Evolutionary conservation across 2,113 vertebrate species (phyloP), one percentile per base, ranked within the genome.

Genomic region (Bombycilla garrulus): DNA sequence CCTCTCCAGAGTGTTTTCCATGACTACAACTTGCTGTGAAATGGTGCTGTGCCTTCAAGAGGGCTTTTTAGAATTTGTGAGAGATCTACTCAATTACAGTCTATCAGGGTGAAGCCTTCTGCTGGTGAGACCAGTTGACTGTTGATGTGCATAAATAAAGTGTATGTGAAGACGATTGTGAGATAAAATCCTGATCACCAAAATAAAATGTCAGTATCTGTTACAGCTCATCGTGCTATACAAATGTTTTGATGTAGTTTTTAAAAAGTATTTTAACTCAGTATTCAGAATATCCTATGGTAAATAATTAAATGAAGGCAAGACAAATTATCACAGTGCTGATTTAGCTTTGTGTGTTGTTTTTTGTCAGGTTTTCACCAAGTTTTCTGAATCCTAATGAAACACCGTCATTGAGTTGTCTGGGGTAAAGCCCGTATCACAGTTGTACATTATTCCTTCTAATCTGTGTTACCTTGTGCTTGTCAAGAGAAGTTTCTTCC

Each of bases 401-500:
- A 45, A 57, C 1, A 0, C 31, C 86, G 26, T 78, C 73, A 71
- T 40, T 57, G 90, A 87, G 44, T 56, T 74, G 61, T 87, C 65
- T 74, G 3, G 2, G 5, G 56, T 58, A 62, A 70, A 90, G 28
- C 44, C 22, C 0, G 0, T 11, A 17, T 86, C 44, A 31, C 42
- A 47, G 42, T 51, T 81, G 47, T 47, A 42, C 9, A 3, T 87
- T 69, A 81, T 81, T 93, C 69, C 61, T 72, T 60, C 61, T 92
- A 76, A 86, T 96, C 83, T 95, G 25, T 51, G 76, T 70, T 93
- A 91, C 77, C 77, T 86, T 89, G 86, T 86, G 84, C 77, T 84
- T 91, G 93, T 93, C 91, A 93, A 53, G 83, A 86, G 84, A 95
- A 91, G 53, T 95, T 91, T 88, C 56, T 92, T 87, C 86, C 24